Evolutionary conservation across 2,797 vertebrate species (phyloP).

Genomic region (Myotis vivesi): DNA sequence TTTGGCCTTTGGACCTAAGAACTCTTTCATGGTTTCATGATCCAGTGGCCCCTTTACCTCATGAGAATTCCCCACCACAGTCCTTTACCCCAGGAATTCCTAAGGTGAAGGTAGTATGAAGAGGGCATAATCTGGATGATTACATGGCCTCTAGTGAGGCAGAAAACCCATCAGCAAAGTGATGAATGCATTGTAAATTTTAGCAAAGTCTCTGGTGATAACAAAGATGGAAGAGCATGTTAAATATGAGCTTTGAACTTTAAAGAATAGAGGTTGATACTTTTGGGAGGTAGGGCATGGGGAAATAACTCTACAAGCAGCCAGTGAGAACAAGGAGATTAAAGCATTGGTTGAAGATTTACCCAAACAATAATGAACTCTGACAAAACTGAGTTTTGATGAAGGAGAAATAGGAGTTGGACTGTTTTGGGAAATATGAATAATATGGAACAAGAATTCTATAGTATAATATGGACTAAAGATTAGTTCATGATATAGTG

Average conservation of each 20-base stretch:
- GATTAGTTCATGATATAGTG: background rate
- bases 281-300: background rate
- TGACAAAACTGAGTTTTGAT: slow-evolving; percentile 15
- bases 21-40: background rate
- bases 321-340: background rate
- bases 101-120: background rate
- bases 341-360: background rate
- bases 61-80: background rate
- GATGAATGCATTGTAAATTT: background rate
- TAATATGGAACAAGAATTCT: slow-evolving; percentile 29
- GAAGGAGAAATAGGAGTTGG: background rate
- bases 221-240: background rate
- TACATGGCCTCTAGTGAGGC: background rate
- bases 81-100: background rate
- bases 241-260: background rate
- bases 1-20: background rate
- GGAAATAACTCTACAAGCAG: background rate
- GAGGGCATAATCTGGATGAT: background rate
- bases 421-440: background rate
- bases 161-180: background rate
- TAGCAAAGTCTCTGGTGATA: background rate
- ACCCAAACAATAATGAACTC: background rate
- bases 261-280: background rate
- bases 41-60: background rate
- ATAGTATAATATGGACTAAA: background rate